Conservation (phyloP, 1,140 invertebrate species). For the Lepidurus apus region DNA sequence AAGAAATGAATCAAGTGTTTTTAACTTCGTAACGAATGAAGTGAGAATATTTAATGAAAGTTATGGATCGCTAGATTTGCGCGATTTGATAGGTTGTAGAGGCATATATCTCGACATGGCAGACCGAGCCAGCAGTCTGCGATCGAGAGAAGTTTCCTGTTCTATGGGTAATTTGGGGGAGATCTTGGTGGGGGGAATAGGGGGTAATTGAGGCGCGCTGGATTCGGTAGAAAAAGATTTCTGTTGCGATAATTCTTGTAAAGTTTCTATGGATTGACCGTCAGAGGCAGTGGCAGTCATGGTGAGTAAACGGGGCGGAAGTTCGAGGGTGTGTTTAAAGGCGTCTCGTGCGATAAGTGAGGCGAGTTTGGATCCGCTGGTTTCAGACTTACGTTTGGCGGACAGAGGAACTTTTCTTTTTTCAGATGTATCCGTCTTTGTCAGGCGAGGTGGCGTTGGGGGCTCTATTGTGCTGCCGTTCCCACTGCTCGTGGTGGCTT, state of each 20-base stretch:
- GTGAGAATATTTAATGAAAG: not conserved
- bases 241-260: not conserved
- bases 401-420: not conserved
- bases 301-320: not conserved
- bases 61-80: not conserved
- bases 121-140: not conserved
- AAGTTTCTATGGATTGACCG: not conserved
- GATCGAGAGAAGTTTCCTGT: not conserved
- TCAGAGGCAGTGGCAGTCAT: constrained; percentile 1
- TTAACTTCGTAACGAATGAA: not conserved
- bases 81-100: not conserved
- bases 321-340: not conserved
- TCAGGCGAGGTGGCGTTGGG: not conserved
- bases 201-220: not conserved
- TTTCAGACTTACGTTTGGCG: not conserved
- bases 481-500: not conserved
- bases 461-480: not conserved
- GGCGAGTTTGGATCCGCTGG: not conserved
- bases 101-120: not conserved
- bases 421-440: not conserved
- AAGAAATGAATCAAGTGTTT: not conserved
- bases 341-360: not conserved
- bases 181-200: not conserved
- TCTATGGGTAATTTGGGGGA: not conserved
- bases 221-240: not conserved